Evolutionary conservation across 2,888 invertebrate genomes (phyloP).

Genomic region (Petrolisthes cinctipes): DNA sequence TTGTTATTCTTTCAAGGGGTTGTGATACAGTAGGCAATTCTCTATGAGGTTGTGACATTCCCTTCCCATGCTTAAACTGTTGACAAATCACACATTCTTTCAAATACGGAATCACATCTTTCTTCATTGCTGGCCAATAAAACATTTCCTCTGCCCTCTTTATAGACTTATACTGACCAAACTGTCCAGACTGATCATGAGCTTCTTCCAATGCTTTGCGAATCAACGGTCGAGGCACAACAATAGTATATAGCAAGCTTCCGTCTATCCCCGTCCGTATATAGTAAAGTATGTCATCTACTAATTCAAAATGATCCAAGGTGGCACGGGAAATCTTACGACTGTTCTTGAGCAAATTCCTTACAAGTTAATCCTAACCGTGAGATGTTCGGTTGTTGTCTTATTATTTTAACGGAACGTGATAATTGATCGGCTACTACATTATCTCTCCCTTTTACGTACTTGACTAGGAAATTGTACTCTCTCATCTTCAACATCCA

Average conservation of each 20-base stretch:
- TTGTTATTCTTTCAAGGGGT: conserved; percentile 12
- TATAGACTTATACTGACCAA: not conserved
- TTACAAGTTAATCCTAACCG: no score
- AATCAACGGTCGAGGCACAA: not conserved
- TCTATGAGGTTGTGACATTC: not conserved
- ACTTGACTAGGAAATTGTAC: no score
- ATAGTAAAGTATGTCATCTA: no score
- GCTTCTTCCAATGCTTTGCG: not conserved
- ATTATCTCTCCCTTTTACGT: no score
- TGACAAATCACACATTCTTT: not conserved
- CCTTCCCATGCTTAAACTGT: not conserved
- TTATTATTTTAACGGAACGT: no score
- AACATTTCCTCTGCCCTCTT: not conserved
- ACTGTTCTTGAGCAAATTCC: no score
- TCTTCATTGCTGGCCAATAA: not conserved
- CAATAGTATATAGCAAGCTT: not conserved
- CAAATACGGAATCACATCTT: not conserved
- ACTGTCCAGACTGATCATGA: not conserved
- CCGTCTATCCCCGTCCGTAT: no score
- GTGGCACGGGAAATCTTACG: no score
- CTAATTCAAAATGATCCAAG: no score
- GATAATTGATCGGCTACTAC: no score
- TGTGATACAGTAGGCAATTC: conserved; percentile 2
- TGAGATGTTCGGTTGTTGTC: no score
- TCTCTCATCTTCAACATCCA: no score